These are phyloP conservation scores for Sphenopsis melanotis DNA, from an alignment of 2,797 vertebrate genomes.

Conservation along the genomic window DNA sequence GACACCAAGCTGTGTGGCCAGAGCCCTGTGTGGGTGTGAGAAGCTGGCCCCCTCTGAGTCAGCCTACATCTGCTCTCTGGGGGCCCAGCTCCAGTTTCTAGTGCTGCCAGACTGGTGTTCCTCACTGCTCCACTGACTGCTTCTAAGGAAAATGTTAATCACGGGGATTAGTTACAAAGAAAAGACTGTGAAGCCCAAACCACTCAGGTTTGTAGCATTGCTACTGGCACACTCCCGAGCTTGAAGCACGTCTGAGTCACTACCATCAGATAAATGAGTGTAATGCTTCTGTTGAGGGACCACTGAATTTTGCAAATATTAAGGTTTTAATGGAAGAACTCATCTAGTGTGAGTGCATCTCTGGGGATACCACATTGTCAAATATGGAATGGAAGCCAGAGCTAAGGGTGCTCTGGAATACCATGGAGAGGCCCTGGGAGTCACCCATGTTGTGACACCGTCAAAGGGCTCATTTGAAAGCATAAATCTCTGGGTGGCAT, in stretches of 20 bases:
- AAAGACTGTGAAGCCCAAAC: background rate
- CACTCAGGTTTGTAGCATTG: background rate
- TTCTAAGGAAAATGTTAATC: conserved; percentile 17
- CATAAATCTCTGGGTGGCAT: background rate
- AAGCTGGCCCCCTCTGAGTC: background rate
- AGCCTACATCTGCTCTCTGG: background rate
- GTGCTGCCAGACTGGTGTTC: background rate
- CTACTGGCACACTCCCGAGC: background rate
- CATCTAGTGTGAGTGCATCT: background rate
- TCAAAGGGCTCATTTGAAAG: background rate
- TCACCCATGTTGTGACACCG: background rate
- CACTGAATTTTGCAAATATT: background rate
- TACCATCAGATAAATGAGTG: background rate
- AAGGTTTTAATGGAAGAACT: background rate
- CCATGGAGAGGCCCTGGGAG: background rate
- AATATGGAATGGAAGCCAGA: background rate
- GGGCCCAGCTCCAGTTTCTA: background rate
- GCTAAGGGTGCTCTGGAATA: background rate
- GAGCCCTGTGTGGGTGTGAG: background rate
- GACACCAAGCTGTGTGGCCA: background rate
- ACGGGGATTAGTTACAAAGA: background rate
- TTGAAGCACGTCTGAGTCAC: background rate
- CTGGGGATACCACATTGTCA: background rate
- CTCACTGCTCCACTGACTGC: background rate
- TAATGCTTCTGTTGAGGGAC: background rate